Evolutionary conservation across 2,888 invertebrate genomes (phyloP), one percentile per base, ranked within the genome.

Genomic region (Oligia latruncula): DNA sequence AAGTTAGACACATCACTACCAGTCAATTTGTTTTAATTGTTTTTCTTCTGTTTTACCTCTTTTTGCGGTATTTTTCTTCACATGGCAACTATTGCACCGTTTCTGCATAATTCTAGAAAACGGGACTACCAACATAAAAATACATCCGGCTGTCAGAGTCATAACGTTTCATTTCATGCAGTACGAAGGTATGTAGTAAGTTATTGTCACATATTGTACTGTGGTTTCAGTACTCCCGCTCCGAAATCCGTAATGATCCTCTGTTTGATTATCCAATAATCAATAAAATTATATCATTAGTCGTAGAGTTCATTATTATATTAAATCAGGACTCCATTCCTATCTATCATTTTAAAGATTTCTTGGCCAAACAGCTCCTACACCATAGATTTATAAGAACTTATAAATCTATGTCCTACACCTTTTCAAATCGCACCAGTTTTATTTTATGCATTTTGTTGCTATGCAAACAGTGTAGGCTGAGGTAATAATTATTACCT

Each of bases 41-140:
- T 35, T 49, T 5, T 11, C 3, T 23, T 9, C 2, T 11, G 9
- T 68, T 52, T 62, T 60, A 71, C 72, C 77, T 20, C 0, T 29
- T 43, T 66, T 65, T 4, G 9, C 0, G 74, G 60, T 46, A 82
- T 43, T 58, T 74, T 46, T 11, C 11, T 13, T 15, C 20, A 29
- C 23, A 66, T 93, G 88, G 95, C 92, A 94, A 93, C 91, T 90
- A 91, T 71, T 84, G 43, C 77, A 83, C 80, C 91, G 65, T 92
- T 95, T 95, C 95, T 93, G 91, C 85, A 94, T 78, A 90, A 93
- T 96, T 96, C 96, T 96, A 96, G 96, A 96, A 95, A 88, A 83
- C 84, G 76, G 83, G 3, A 2, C 15, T 91, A 83, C 94, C 95
- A 95, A 95, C 91, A 9, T 78, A 85, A 82, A 43, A 74, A 77